phyloP scores from a whole-genome alignment of 2,888 invertebrate species.

The Habroteleia sp. region DNA sequence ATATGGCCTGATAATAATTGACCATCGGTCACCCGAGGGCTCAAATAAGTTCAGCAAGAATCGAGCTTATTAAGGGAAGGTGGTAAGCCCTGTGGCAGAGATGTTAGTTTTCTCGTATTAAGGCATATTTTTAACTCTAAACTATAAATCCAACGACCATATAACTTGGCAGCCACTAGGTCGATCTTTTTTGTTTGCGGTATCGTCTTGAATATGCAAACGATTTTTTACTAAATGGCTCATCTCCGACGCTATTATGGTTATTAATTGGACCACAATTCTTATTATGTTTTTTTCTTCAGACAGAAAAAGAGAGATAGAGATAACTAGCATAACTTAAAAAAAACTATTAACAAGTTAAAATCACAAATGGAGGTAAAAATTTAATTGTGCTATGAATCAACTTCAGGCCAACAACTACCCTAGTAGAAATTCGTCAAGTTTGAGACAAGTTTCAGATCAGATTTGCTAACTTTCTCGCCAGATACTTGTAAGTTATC shows the following conservation, averaged over 20 bases:
- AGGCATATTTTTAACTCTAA: constrained; percentile 25
- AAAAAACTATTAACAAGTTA: constrained; percentile 8
- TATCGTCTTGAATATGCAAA: constrained; percentile 34
- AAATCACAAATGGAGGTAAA: constrained; percentile 76
- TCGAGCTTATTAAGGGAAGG: constrained; percentile 74
- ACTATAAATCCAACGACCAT: constrained; percentile 49
- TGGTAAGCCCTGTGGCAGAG: constrained; percentile 50
- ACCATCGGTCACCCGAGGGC: constrained; percentile 69
- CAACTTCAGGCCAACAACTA: too few species aligned
- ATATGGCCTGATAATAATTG: constrained; percentile 78
- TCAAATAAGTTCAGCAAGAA: constrained; percentile 72
- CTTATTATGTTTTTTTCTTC: background rate
- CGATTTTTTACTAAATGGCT: constrained; percentile 22
- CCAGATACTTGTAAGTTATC: too few species aligned
- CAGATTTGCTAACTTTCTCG: too few species aligned
- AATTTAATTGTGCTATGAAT: constrained; percentile 78
- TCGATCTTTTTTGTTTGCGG: constrained; percentile 29
- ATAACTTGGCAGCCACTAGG: constrained; percentile 17
- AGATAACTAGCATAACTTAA: constrained; percentile 10
- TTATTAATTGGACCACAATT: constrained; percentile 28
- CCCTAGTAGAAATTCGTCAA: too few species aligned
- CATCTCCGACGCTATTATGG: constrained; percentile 34
- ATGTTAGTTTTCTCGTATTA: constrained; percentile 63
- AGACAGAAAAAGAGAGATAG: too few species aligned
- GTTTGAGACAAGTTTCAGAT: too few species aligned